phyloP scores from a whole-genome alignment of 2,797 vertebrate genomes.

The Zalophus californianus region DNA sequence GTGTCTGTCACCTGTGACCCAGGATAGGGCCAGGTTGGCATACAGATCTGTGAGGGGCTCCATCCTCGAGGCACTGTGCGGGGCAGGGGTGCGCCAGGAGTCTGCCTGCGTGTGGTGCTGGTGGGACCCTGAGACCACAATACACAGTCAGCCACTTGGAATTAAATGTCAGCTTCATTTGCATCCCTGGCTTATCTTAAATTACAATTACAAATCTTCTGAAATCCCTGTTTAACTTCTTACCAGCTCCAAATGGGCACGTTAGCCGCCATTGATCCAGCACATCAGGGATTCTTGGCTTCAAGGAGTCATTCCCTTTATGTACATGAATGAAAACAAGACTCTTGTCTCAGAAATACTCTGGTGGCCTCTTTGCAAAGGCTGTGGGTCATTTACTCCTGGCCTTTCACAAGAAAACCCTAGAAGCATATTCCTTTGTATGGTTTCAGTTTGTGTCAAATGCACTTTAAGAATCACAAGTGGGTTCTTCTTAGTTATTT shows the following conservation, averaged over 20 bases:
- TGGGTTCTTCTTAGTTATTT: background rate
- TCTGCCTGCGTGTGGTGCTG: background rate
- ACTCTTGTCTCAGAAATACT: conserved; percentile 57
- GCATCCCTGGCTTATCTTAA: conserved; percentile 66
- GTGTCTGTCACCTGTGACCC: background rate
- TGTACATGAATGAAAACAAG: conserved; percentile 62
- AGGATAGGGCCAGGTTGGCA: background rate
- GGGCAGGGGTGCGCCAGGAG: no score
- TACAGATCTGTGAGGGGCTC: background rate
- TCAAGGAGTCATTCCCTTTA: conserved; percentile 43
- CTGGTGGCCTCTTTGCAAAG: conserved; percentile 57
- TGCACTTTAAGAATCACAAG: background rate
- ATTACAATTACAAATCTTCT: conserved; percentile 66
- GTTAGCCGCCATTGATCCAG: conserved; percentile 48
- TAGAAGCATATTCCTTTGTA: conserved; percentile 38
- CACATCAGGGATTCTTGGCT: conserved; percentile 53
- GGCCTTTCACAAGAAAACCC: conserved; percentile 41
- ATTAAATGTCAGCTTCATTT: conserved; percentile 64
- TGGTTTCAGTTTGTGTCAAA: conserved; percentile 2
- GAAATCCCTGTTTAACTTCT: conserved; percentile 51
- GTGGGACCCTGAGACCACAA: background rate
- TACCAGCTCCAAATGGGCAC: background rate
- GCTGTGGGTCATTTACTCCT: background rate
- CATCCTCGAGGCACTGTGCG: background rate
- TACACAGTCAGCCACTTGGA: background rate